Evolutionary conservation across 2,797 vertebrate species (phyloP).

Genomic region (Clamator glandarius): DNA sequence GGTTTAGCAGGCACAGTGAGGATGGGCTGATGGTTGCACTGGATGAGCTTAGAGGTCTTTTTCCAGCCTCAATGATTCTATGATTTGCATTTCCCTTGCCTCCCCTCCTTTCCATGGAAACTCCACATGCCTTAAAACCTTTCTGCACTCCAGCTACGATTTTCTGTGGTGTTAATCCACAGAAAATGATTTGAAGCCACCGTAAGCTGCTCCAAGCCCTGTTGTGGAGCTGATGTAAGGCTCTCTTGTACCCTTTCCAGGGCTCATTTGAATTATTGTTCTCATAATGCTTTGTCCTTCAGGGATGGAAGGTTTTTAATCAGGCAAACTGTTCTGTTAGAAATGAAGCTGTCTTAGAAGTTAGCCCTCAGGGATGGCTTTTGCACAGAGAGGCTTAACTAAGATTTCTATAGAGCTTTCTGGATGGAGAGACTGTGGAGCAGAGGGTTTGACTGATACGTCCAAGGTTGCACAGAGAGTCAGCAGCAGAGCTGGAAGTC

Average conservation of each 20-base stretch:
- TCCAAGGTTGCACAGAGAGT: background rate
- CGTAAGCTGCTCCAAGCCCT: background rate
- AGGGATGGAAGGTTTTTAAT: slow-evolving; percentile 45
- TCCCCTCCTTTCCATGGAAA: background rate
- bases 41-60: too few species aligned
- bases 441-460: background rate
- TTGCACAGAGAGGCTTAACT: slow-evolving; percentile 29
- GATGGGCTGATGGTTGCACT: too few species aligned
- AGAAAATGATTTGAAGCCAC: background rate
- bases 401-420: background rate
- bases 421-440: background rate
- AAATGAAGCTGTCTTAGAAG: slow-evolving; percentile 47
- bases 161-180: background rate
- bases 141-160: background rate
- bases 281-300: slow-evolving; percentile 40
- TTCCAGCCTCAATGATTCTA: too few species aligned
- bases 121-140: background rate
- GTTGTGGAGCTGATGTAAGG: background rate
- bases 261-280: background rate
- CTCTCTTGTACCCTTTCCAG: background rate
- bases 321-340: slow-evolving; percentile 32
- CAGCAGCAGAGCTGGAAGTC: background rate
- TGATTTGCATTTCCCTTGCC: background rate
- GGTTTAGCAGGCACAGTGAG: too few species aligned
- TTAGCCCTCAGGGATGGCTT: background rate